Evolutionary conservation across 2,888 invertebrate genomes (phyloP).

Genomic region (Bellardia bayeri): DNA sequence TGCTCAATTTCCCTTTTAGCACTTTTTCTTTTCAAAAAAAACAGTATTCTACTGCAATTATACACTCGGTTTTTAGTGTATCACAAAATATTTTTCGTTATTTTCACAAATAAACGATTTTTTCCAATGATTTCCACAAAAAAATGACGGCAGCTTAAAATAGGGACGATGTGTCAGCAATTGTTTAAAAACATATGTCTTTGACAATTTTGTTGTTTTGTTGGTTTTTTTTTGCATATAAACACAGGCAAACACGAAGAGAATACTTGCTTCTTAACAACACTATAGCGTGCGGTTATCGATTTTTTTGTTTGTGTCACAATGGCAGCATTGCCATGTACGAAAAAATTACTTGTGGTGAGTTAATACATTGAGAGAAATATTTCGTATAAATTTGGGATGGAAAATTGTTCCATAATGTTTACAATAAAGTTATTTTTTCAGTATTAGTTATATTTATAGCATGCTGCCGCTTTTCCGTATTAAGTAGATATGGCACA

Average conservation of each 20-base stretch:
- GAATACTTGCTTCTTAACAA: constrained; percentile 47
- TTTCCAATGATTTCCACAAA: constrained; percentile 68
- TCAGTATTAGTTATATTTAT: no score
- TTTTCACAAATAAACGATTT: constrained; percentile 54
- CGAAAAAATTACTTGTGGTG: not conserved
- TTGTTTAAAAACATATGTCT: constrained; percentile 72
- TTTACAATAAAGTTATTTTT: no score
- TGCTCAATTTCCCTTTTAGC: not conserved
- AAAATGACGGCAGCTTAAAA: constrained; percentile 68
- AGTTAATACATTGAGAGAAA: not conserved
- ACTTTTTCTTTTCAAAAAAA: not conserved
- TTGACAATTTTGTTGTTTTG: constrained; percentile 65
- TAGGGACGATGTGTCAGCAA: constrained; percentile 73
- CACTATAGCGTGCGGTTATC: constrained; percentile 22
- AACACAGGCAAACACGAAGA: constrained; percentile 44
- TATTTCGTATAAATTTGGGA: not conserved
- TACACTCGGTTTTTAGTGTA: constrained; percentile 20
- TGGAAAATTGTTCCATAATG: no score
- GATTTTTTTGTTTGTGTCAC: constrained; percentile 9
- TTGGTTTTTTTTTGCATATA: constrained; percentile 59
- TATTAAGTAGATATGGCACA: no score
- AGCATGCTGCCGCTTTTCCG: no score
- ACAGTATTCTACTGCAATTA: not conserved
- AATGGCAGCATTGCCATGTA: not conserved
- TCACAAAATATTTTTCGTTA: constrained; percentile 32